Evolutionary conservation across 1,140 invertebrate species (phyloP).

Genomic region (Planococcus citri): DNA sequence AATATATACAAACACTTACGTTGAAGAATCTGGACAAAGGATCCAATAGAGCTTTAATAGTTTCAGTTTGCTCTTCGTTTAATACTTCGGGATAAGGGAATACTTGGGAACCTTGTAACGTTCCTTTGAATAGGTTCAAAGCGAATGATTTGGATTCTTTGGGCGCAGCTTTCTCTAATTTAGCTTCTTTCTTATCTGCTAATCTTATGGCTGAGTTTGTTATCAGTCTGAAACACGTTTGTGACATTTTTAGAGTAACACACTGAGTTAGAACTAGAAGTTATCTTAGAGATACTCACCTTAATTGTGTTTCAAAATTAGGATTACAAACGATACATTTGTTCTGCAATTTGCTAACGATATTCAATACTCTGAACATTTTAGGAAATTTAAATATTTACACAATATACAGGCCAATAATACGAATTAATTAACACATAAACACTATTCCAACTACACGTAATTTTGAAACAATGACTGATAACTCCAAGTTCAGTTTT

Average conservation of each 20-base stretch:
- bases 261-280: not conserved
- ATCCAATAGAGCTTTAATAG: conserved; percentile 67
- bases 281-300: too few relatives aligned
- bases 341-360: not conserved
- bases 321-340: not conserved
- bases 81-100: conserved; percentile 76
- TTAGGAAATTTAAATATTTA: too few relatives aligned
- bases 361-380: not conserved
- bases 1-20: conserved; percentile 46
- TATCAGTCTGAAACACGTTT: not conserved
- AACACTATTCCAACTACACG: too few relatives aligned
- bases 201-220: conserved; percentile 22
- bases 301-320: conserved; percentile 3
- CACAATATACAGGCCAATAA: too few relatives aligned
- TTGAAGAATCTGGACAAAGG: conserved; percentile 81
- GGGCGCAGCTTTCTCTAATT: conserved; percentile 24
- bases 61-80: conserved; percentile 69
- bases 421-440: too few relatives aligned
- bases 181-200: conserved; percentile 24
- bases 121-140: conserved; percentile 86
- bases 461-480: too few relatives aligned
- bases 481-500: too few relatives aligned
- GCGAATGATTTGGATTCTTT: conserved; percentile 69
- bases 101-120: conserved; percentile 65
- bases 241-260: too few relatives aligned